Evolutionary conservation across 92 coral and sea anemone species (phyloP), one percentile per base, ranked within the genome.

Genomic region (Nematostella vectensis): DNA sequence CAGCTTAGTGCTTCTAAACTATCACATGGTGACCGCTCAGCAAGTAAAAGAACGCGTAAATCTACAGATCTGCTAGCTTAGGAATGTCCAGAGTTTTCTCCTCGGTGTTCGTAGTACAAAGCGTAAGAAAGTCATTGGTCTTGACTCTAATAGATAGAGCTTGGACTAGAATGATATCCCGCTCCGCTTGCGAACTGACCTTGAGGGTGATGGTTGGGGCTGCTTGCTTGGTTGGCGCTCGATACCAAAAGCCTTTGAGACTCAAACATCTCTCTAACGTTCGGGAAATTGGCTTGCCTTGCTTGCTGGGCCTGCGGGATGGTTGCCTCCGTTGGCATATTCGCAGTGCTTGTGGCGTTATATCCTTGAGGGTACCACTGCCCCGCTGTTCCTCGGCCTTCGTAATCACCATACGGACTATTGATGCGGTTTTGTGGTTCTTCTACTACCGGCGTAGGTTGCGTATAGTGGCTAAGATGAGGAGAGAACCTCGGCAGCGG

Each of bases 211-310:
- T 59, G 57, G 29, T 39, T 26, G 28, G 53, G 40, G 18, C 4
- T 19, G 43, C 54, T 67, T 42, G 69, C 57, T 31, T 60, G 68
- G 11, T 63, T 29, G 29, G 68, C 71, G 50, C 63, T 58, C 3
- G 95, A 71, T 53, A 78, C 94, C 18, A 87, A 39, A 27, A 93
- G 76, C 48, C 96, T 74, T 70, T 93, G 99, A 11, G 99, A 88
- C 31, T 93, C 99, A 62, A 93, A 93, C 99, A 93, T 93, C 69
- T 93, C 99, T 45, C 99, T 76, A 27, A 93, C 99, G 58, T 93
- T 93, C 0, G 99, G 99, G 51, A 93, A 93, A 8, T 56, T 29
- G 23, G 77, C 52, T 24, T 75, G 72, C 63, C 16, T 74, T 31
- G 63, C 63, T 72, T 38, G 83, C 31, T 37, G 74, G 37, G 52